Base-by-base conservation (phyloP, 2,888 invertebrate genomes). In the Lymantria dispar region DNA sequence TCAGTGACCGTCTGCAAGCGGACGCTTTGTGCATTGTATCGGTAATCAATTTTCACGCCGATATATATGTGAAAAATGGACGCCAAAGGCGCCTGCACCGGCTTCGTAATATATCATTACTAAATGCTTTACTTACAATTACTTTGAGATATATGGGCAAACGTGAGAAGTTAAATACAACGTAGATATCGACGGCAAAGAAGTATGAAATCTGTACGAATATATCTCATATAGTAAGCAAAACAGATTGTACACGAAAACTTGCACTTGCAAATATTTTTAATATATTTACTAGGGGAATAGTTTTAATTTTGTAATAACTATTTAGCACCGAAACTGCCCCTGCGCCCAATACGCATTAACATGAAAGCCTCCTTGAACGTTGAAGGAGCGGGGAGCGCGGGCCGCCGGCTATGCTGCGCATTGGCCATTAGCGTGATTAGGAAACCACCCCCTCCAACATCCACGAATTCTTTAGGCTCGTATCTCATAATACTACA, bases 401-500 rank as follows among this genome's bases (percentile, higher is more conserved):
- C 41, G 48, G 62, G 62, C 69, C 58, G 70, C 64, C 70, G 67
- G 71, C 60, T 52, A 67, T 68, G 74, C 80, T 83, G 89, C 87
- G 90, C 88, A 91, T 89, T 90, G 88, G 87, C 91, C 91, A 92
- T 92, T 92, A 92, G 89, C 88, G 84, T 91, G 91, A 92, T 92
- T 92, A 91, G 84, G 86, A 84, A 74, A 79, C 66, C 64, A 8
- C 67, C 69, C 81, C 76, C 79, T 76, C 76, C 73, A 61, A 79
- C 80, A 64, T 81, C 83, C 82, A 81, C 85, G 81, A 84, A 87
- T 89, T 88, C 88, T 88, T 88, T 85, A 87, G 86, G 81, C 86
- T 83, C 86, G 85, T 87, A 85, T 87, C 88, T 87, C 87, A 85
- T 89, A 87, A 88, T 88, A 87, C 83, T 84, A 87, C 86, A 89